A percentile compares a stretch with the other conserved stretches of the same genome.
Evolutionary conservation across 2,888 invertebrate species (phyloP).

Genomic region (Spisula solida): DNA sequence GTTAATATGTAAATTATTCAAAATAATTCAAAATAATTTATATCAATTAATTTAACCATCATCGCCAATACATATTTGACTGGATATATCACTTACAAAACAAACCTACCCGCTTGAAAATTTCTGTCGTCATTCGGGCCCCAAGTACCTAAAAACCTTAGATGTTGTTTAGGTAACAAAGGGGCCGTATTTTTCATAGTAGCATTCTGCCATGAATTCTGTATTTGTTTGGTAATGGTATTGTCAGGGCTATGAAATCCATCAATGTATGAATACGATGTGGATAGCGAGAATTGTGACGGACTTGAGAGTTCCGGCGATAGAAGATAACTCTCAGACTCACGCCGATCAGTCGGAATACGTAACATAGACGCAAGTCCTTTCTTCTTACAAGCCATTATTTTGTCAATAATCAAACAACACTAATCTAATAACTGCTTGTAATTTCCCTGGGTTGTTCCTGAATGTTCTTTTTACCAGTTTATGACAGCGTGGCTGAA

Average conservation of each 20-base stretch:
- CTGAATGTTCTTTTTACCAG: background rate
- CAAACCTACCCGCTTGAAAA: conserved; percentile 10
- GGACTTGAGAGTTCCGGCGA: conserved; percentile 59
- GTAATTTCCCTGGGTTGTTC: background rate
- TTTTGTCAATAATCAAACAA: background rate
- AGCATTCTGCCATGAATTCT: conserved; percentile 38
- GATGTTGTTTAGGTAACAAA: conserved; percentile 31
- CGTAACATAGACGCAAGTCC: conserved; percentile 29
- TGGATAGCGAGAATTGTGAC: conserved; percentile 52
- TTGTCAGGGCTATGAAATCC: background rate
- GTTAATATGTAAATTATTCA: no score
- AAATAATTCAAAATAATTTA: no score
- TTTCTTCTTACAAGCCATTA: conserved; percentile 48
- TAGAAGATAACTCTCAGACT: conserved; percentile 62
- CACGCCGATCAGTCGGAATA: conserved; percentile 37
- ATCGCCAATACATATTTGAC: no score
- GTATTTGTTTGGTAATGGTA: background rate
- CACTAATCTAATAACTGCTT: background rate
- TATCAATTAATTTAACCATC: no score
- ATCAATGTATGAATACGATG: conserved; percentile 44
- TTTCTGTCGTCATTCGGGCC: background rate
- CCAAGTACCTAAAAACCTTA: background rate
- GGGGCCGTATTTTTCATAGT: conserved; percentile 41
- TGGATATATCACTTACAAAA: background rate
- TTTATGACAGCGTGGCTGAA: background rate